phyloP scores from a whole-genome alignment of 2,797 vertebrate genomes.

The Margarornis squamiger region DNA sequence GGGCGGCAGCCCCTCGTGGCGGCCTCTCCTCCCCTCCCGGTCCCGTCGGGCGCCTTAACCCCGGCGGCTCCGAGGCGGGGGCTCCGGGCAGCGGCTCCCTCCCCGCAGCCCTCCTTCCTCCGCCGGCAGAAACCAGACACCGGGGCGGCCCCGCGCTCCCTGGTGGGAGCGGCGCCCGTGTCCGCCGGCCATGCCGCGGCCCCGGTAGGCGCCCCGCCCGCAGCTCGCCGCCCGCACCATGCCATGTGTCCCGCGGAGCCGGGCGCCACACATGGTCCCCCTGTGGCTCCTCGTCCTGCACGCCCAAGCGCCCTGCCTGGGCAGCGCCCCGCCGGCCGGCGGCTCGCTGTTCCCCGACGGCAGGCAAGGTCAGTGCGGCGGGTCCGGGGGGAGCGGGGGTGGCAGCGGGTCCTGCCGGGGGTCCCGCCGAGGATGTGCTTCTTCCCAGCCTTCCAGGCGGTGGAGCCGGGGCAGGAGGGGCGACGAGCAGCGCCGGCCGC shows the following conservation, averaged over 20 bases:
- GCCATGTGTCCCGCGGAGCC: constrained; percentile 80
- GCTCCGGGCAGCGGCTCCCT: constrained; percentile 2
- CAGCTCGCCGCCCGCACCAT: constrained; percentile 80
- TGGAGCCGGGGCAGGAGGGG: not conserved
- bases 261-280: constrained; percentile 69
- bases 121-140: constrained; percentile 69
- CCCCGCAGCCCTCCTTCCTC: constrained; percentile 25
- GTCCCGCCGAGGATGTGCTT: not conserved
- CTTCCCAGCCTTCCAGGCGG: not conserved
- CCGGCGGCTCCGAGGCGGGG: not conserved
- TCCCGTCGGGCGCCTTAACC: not conserved
- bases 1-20: not conserved
- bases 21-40: not conserved
- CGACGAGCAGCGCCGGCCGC: too few species aligned
- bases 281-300: constrained; percentile 79
- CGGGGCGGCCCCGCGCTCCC: not conserved
- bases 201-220: not conserved
- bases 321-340: constrained; percentile 67
- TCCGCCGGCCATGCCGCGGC: constrained; percentile 27
- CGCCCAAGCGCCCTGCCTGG: constrained; percentile 76
- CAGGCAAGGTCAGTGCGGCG: constrained; percentile 86
- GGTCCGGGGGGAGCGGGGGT: not conserved
- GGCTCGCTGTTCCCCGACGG: constrained; percentile 76
- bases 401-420: not conserved
- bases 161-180: not conserved